Evolutionary conservation across 2,888 invertebrate species (phyloP).

Genomic region (Priocnemis perturbator): DNA sequence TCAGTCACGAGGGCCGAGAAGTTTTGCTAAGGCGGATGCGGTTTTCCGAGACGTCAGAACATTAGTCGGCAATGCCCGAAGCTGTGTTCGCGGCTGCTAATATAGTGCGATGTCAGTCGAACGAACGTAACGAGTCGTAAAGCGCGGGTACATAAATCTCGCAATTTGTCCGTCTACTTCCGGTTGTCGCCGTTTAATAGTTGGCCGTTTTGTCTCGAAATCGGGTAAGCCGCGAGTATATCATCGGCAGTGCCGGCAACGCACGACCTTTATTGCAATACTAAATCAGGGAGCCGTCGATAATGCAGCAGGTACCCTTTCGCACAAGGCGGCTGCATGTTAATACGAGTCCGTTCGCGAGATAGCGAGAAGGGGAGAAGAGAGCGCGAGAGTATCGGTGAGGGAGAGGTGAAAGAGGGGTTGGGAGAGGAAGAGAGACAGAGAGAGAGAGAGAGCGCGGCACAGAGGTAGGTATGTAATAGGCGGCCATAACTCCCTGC

Average conservation of each 20-base stretch:
- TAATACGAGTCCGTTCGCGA: too few species aligned
- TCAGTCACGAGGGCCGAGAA: too few species aligned
- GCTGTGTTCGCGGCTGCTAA: too few species aligned
- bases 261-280: conserved; percentile 41
- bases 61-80: too few species aligned
- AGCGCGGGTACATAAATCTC: background rate
- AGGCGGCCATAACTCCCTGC: conserved; percentile 61
- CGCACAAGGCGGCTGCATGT: conserved; percentile 18
- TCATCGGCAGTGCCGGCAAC: conserved; percentile 27
- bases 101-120: too few species aligned
- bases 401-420: conserved; percentile 3
- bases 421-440: background rate
- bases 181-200: conserved; percentile 34
- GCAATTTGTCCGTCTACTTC: conserved; percentile 8
- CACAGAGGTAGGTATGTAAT: conserved; percentile 44
- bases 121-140: background rate
- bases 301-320: conserved; percentile 41
- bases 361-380: too few species aligned
- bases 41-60: too few species aligned
- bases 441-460: background rate
- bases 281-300: conserved; percentile 46
- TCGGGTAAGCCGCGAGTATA: conserved; percentile 47
- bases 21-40: too few species aligned
- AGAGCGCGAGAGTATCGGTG: background rate
- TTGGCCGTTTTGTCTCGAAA: conserved; percentile 42